Percentiles rank a stretch among this genome's conserved stretches.
These are phyloP conservation scores for Glossosoma conforme DNA, from an alignment of 1,140 invertebrate genomes.

Conservation along the genomic window DNA sequence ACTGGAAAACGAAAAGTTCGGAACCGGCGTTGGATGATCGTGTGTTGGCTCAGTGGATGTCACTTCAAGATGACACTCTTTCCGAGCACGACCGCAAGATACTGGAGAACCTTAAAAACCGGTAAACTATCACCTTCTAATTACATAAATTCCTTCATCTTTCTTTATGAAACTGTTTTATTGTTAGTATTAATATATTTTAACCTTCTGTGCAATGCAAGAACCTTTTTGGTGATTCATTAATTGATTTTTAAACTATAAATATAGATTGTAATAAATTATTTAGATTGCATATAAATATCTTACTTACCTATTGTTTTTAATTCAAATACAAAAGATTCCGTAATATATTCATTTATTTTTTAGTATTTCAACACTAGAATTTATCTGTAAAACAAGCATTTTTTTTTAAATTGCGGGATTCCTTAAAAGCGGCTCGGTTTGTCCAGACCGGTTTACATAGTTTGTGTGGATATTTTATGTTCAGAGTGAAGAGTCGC, in stretches of 20 bases:
- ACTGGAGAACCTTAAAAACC: constrained; percentile 54
- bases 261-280: no score
- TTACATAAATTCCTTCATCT: background rate
- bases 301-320: no score
- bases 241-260: no score
- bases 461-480: constrained; percentile 1
- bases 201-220: background rate
- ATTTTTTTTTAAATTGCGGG: no score
- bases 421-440: no score
- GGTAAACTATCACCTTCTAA: constrained; percentile 7
- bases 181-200: background rate
- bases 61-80: constrained; percentile 50
- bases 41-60: constrained; percentile 58
- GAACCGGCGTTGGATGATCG: constrained; percentile 51
- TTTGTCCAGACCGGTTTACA: no score
- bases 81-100: constrained; percentile 55
- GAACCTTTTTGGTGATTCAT: background rate
- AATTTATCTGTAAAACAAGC: no score
- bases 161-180: background rate
- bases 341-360: no score
- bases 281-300: no score
- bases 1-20: constrained; percentile 20
- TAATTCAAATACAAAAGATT: no score
- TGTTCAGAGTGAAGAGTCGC: constrained; percentile 23
- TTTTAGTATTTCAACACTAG: no score